These are phyloP conservation scores for Drosophila bocki DNA, from an alignment of 1,140 invertebrate species.

Conservation along the genomic window DNA sequence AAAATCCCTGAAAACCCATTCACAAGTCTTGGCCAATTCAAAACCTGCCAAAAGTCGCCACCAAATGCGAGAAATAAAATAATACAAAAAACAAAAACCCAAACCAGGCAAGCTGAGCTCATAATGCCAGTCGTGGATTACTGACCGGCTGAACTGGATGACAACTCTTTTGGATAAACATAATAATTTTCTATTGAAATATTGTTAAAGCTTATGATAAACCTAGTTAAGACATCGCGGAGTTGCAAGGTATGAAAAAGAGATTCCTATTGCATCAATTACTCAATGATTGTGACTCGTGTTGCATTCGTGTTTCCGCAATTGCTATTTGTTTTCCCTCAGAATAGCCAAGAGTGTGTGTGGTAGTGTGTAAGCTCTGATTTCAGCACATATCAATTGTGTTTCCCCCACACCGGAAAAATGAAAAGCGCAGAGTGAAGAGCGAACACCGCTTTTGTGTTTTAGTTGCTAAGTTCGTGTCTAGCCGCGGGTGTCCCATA, in stretches of 20 bases:
- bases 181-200: not conserved
- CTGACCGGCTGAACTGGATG: constrained; percentile 2
- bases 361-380: constrained; percentile 1
- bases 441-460: constrained; percentile 1
- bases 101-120: constrained; percentile 14
- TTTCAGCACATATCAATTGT: constrained; percentile 20
- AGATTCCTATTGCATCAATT: not conserved
- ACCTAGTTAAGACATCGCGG: not conserved
- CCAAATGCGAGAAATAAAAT: constrained; percentile 11
- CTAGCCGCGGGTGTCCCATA: constrained; percentile 5
- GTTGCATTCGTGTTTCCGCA: constrained; percentile 2
- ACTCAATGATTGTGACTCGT: not conserved
- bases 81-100: constrained; percentile 1
- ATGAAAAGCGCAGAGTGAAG: not conserved
- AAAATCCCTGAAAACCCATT: constrained; percentile 24
- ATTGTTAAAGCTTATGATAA: not conserved
- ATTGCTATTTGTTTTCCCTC: not conserved
- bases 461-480: constrained; percentile 5
- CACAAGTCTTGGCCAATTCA: constrained; percentile 24
- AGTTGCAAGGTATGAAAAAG: not conserved
- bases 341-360: not conserved
- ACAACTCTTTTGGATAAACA: constrained; percentile 2
- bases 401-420: not conserved
- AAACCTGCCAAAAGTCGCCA: constrained; percentile 23
- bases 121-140: constrained; percentile 24